Evolutionary conservation across 2,888 invertebrate genomes (phyloP).

Genomic region (Nezara viridula): DNA sequence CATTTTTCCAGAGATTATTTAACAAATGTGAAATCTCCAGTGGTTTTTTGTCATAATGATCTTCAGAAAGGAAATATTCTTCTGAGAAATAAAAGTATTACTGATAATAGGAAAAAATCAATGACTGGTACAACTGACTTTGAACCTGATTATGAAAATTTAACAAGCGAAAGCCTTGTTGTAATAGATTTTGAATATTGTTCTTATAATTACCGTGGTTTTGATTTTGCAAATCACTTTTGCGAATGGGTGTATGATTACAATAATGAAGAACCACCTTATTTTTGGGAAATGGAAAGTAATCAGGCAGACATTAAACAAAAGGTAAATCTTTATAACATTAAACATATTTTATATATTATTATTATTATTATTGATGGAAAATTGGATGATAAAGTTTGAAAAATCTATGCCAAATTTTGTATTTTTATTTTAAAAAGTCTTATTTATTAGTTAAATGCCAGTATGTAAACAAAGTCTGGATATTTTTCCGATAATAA

Average conservation of each 20-base stretch:
- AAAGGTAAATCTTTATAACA: constrained; percentile 58
- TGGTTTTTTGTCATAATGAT: constrained; percentile 95
- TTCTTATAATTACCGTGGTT: constrained; percentile 93
- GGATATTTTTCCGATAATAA: too few relatives aligned
- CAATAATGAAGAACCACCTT: constrained; percentile 82
- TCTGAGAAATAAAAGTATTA: constrained; percentile 70
- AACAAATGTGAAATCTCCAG: constrained; percentile 76
- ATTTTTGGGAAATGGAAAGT: constrained; percentile 74
- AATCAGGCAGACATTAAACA: constrained; percentile 61
- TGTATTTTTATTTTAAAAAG: too few relatives aligned
- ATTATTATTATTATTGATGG: too few relatives aligned
- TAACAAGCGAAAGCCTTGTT: constrained; percentile 76
- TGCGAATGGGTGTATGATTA: constrained; percentile 94
- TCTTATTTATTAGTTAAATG: too few relatives aligned
- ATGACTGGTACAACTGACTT: constrained; percentile 33
- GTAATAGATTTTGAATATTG: constrained; percentile 96
- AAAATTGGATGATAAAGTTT: too few relatives aligned
- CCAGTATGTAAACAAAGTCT: too few relatives aligned
- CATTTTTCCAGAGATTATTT: constrained; percentile 70
- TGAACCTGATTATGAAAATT: constrained; percentile 25
- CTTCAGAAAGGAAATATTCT: constrained; percentile 89
- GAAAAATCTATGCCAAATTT: too few relatives aligned
- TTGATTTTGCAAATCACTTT: constrained; percentile 95
- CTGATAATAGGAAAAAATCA: constrained; percentile 25
- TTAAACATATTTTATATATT: too few relatives aligned